phyloP scores from a whole-genome alignment of 1,140 invertebrate genomes.

The Drosophila varians region DNA sequence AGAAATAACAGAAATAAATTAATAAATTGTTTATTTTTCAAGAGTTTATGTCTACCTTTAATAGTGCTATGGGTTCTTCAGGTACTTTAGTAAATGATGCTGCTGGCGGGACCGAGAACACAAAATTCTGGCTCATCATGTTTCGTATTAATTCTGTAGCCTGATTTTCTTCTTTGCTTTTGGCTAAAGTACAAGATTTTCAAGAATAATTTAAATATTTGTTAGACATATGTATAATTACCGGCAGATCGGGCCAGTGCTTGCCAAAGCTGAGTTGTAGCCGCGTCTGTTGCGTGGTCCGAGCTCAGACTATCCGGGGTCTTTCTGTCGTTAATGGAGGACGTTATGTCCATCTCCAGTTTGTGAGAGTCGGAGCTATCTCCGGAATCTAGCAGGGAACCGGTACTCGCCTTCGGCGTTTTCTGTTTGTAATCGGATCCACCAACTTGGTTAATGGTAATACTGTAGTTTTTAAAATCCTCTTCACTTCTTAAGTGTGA shows the following conservation, averaged over 20 bases:
- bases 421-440: constrained; percentile 50
- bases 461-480: constrained; percentile 64
- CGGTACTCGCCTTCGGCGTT: constrained; percentile 35
- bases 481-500: constrained; percentile 43
- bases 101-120: constrained; percentile 86
- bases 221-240: constrained; percentile 60
- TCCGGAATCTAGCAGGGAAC: constrained; percentile 59
- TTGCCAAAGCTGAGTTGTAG: constrained; percentile 86
- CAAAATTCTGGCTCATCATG: constrained; percentile 89
- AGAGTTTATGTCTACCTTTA: constrained; percentile 58
- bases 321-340: constrained; percentile 67
- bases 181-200: constrained; percentile 37
- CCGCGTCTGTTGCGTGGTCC: constrained; percentile 85
- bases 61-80: constrained; percentile 78
- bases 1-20: not conserved
- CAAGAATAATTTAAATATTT: not conserved
- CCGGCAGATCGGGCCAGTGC: constrained; percentile 84
- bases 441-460: constrained; percentile 59
- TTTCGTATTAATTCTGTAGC: constrained; percentile 89
- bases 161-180: constrained; percentile 85
- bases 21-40: not conserved
- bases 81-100: constrained; percentile 68
- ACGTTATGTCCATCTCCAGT: constrained; percentile 78
- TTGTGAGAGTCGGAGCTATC: constrained; percentile 80
- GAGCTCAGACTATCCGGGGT: constrained; percentile 85